phyloP scores from a whole-genome alignment of 1,140 invertebrate genomes.

The Tyrophagus putrescentiae region DNA sequence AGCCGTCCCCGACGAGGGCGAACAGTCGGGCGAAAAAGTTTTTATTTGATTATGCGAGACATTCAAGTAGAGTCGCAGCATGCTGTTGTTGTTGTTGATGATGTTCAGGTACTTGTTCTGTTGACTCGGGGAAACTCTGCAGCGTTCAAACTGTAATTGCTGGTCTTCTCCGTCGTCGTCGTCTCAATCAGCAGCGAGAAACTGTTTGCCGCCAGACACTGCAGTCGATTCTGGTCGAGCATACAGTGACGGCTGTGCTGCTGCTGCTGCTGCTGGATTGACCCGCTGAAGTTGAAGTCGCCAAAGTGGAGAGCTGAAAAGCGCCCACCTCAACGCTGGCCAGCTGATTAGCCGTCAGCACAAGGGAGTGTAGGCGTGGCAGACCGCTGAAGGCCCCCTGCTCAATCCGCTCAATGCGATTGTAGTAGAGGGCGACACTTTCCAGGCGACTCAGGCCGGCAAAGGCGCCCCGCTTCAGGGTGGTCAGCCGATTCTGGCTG shows the following conservation, averaged over 20 bases:
- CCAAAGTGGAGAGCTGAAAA: slow-evolving; percentile 50
- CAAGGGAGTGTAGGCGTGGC: slow-evolving; percentile 49
- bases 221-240: slow-evolving; percentile 54
- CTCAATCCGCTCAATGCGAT: slow-evolving; percentile 46
- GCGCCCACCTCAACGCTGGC: slow-evolving; percentile 36
- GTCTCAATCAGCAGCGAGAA: slow-evolving; percentile 45
- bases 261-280: too few relatives aligned
- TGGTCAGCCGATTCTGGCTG: slow-evolving; percentile 52
- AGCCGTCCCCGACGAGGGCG: not conserved
- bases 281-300: too few relatives aligned
- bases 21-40: slow-evolving; percentile 39
- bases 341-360: slow-evolving; percentile 40
- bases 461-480: slow-evolving; percentile 47
- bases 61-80: slow-evolving; percentile 19
- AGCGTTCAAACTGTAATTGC: too few relatives aligned
- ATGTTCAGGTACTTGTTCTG: not conserved
- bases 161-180: slow-evolving; percentile 1
- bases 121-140: too few relatives aligned
- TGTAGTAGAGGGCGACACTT: slow-evolving; percentile 52
- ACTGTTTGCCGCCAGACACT: slow-evolving; percentile 54
- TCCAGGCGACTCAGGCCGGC: slow-evolving; percentile 45
- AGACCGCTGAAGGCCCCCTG: slow-evolving; percentile 47
- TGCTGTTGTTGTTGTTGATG: not conserved
- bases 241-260: slow-evolving; percentile 55
- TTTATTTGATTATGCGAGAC: slow-evolving; percentile 49